Conservation (phyloP, 2,888 invertebrate species). For the Plutella xylostella region DNA sequence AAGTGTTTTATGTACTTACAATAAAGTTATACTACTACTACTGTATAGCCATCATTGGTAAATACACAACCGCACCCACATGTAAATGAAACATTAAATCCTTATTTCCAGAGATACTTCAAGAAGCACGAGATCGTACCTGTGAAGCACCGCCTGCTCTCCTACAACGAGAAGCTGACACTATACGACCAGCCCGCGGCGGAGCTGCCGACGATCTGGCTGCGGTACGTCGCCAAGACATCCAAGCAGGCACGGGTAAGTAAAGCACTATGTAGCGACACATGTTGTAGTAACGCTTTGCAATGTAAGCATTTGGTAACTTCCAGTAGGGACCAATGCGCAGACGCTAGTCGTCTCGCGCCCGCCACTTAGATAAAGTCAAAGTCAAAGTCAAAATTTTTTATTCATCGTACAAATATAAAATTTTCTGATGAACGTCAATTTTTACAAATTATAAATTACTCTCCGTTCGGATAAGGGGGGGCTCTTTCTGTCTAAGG, state of each 20-base stretch:
- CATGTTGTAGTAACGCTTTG: neutral
- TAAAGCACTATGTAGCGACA: neutral
- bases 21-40: neutral
- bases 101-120: constrained; percentile 38
- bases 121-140: constrained; percentile 26
- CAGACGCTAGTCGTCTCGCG: neutral
- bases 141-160: constrained; percentile 38
- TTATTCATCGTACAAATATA: neutral
- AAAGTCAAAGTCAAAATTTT: neutral
- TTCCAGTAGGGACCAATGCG: neutral
- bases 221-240: constrained; percentile 39
- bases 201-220: constrained; percentile 47
- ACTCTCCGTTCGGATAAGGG: too few species aligned
- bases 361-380: neutral
- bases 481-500: too few species aligned
- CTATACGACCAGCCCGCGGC: constrained; percentile 51
- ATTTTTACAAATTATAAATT: too few species aligned
- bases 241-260: constrained; percentile 43
- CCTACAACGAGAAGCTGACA: constrained; percentile 40
- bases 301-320: neutral
- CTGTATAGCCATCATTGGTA: neutral
- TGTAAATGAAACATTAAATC: too few species aligned
- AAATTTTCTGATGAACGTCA: neutral
- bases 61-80: too few species aligned
- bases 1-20: neutral